These are phyloP conservation scores for Volucella bombylans DNA, from an alignment of 2,888 invertebrate genomes.

Conservation along the genomic window DNA sequence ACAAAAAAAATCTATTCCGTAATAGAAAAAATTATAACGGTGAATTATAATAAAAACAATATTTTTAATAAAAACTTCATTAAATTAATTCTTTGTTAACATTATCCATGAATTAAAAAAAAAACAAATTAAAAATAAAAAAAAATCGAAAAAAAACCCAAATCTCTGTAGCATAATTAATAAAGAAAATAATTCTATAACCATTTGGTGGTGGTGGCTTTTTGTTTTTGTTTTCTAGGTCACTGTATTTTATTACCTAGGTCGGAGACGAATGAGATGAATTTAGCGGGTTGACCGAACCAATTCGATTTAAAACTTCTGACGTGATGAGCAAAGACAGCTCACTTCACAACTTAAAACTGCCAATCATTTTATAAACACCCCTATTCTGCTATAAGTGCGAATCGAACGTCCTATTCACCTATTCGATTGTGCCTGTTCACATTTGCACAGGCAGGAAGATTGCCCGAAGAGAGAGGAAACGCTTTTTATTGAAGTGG, in stretches of 20 bases:
- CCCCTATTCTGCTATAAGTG: too few relatives aligned
- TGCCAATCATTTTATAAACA: too few relatives aligned
- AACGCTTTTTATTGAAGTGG: too few relatives aligned
- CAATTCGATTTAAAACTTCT: background rate
- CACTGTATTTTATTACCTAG: background rate
- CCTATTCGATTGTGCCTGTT: too few relatives aligned
- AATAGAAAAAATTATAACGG: conserved; percentile 17
- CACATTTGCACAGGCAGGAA: too few relatives aligned
- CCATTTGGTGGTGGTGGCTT: conserved; percentile 18
- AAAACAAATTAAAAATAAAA: conserved; percentile 28
- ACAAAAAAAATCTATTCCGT: background rate
- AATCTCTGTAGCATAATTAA: conserved; percentile 67
- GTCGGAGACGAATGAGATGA: too few relatives aligned
- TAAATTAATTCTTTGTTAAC: conserved; percentile 68
- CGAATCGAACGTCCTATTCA: too few relatives aligned
- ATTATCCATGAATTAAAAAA: conserved; percentile 54
- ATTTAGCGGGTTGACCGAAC: too few relatives aligned
- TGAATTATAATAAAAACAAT: conserved; percentile 1
- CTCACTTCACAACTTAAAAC: too few relatives aligned
- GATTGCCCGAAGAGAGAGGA: too few relatives aligned
- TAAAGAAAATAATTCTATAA: conserved; percentile 65
- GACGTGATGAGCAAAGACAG: too few relatives aligned
- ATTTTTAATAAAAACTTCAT: conserved; percentile 40
- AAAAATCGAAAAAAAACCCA: background rate
- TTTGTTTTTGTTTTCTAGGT: background rate